These are phyloP conservation scores for Sparidentex hasta DNA, from an alignment of 2,797 vertebrate species.

Conservation along the genomic window DNA sequence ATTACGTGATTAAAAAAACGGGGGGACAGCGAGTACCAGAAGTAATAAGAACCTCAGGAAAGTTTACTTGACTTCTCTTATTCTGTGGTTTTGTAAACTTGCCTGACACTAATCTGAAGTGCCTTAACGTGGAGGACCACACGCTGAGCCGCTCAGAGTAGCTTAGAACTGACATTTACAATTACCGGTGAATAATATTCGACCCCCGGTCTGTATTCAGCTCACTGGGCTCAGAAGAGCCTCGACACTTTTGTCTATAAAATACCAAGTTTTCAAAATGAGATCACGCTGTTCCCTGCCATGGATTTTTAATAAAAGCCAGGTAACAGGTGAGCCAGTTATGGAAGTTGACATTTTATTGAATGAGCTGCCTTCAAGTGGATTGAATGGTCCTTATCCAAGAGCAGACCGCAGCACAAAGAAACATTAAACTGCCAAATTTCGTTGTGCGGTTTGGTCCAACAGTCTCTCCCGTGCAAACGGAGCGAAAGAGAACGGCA, in stretches of 20 bases:
- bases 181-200: conserved; percentile 31
- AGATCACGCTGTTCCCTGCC: not conserved
- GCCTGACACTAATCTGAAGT: conserved; percentile 26
- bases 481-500: not conserved
- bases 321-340: conserved; percentile 20
- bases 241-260: conserved; percentile 42
- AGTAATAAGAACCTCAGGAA: conserved; percentile 18
- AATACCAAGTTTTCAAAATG: conserved; percentile 55
- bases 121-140: conserved; percentile 21
- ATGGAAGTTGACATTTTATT: conserved; percentile 55
- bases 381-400: conserved; percentile 8
- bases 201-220: conserved; percentile 13
- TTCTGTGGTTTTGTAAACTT: conserved; percentile 25
- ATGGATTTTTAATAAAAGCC: conserved; percentile 34
- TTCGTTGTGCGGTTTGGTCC: not conserved
- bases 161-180: conserved; percentile 59
- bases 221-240: conserved; percentile 16
- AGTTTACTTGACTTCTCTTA: conserved; percentile 10
- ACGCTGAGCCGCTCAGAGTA: conserved; percentile 2
- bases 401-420: not conserved
- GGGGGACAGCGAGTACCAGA: not conserved
- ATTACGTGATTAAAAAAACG: too few species aligned
- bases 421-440: not conserved
- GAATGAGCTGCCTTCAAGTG: not conserved
- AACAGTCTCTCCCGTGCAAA: not conserved